Base-by-base conservation (phyloP, 2,888 invertebrate species). In the Tenthredo scrophulariae region DNA sequence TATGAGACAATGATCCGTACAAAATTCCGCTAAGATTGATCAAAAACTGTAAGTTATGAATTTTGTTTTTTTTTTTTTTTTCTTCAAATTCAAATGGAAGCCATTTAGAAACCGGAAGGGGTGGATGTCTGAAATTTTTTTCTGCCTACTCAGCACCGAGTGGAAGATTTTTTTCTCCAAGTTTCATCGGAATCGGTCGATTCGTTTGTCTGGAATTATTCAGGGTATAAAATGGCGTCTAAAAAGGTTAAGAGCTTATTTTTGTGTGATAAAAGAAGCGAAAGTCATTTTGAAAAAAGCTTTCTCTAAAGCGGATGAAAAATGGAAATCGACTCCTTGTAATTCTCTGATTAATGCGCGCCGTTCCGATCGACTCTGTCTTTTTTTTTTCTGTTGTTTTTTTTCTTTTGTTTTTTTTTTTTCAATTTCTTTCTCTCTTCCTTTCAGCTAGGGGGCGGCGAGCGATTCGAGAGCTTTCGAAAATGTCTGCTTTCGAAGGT, bases 401-500 rank as follows among this genome's bases (percentile, higher is more conserved):
- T 22, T 65, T 4, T 65, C 29, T 29, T 29, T 29, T 29, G 2
- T 62, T 22, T 65, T 15, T 67, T 67, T 33, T 77, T 77, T 40
- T 54, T n/a, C 46, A 10, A n/a, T 26, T 75, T 15, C 15, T 46
- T 75, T 46, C 46, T 46, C 26, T 6, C 33, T 33, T 37, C 70
- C 33, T 29, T 70, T 13, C 29, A 58, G 58, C 26, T 29, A 29
- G 9, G 70, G 70, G 18, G 33, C 18, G 33, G 37, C 43, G 46
- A 77, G 33, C 18, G 50, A 29, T 77, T 77, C 50, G 40, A 77
- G 77, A 77, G 77, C 50, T 77, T 77, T 77, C 77, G 77, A 77
- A 77, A 77, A 54, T 77, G 54, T 77, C 77, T 77, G 77, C 54
- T 50, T 80, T 40, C 79, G 79, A 80, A 58, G 79, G 79, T n/a